Conservation (phyloP, 2,797 vertebrate species). For the Platalea minor region DNA sequence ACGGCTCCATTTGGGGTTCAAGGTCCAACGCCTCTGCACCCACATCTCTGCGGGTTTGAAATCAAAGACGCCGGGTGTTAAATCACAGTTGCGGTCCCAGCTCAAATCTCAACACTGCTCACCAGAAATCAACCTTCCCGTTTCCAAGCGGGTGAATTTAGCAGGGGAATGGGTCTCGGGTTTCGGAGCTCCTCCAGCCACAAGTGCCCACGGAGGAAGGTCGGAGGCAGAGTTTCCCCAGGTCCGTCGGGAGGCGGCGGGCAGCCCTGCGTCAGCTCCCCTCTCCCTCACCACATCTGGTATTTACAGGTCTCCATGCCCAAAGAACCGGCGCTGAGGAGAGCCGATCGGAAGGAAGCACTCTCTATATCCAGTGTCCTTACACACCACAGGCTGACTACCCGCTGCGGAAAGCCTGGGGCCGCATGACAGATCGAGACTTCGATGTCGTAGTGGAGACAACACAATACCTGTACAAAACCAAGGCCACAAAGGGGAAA, state of each 20-base stretch:
- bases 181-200: not conserved
- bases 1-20: rapidly evolving
- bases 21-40: not conserved
- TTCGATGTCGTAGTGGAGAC: rapidly evolving
- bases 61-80: not conserved
- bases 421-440: rapidly evolving
- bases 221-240: rapidly evolving
- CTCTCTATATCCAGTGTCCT: not conserved
- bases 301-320: not conserved
- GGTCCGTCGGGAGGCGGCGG: rapidly evolving
- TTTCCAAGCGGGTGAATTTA: not conserved
- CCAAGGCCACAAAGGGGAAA: rapidly evolving
- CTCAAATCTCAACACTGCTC: not conserved
- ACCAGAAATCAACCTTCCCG: not conserved
- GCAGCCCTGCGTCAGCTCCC: not conserved
- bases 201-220: rapidly evolving
- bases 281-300: not conserved
- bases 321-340: rapidly evolving
- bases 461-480: rapidly evolving
- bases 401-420: rapidly evolving
- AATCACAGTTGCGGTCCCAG: not conserved
- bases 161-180: not conserved
- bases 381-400: rapidly evolving
- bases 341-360: not conserved
- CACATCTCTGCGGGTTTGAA: not conserved